phyloP scores from a whole-genome alignment of 2,797 vertebrate genomes.

The Hydrolagus colliei region DNA sequence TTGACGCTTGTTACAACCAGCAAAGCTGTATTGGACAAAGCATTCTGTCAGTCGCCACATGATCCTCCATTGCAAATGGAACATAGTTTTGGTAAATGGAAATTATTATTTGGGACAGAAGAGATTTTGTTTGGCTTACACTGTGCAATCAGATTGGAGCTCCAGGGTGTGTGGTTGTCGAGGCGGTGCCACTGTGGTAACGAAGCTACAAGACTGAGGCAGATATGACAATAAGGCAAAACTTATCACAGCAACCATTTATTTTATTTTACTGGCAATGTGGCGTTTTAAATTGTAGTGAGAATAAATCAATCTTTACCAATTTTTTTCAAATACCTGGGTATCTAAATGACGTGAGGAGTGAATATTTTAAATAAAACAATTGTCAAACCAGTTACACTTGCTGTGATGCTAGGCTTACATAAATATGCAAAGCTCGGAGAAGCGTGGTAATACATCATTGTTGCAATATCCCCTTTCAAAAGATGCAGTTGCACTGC shows the following conservation, averaged over 20 bases:
- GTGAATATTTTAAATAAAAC: neutral
- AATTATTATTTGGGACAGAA: slow-evolving; percentile 51
- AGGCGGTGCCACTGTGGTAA: slow-evolving; percentile 39
- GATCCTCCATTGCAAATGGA: slow-evolving; percentile 53
- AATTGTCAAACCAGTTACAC: neutral
- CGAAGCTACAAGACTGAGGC: slow-evolving; percentile 57
- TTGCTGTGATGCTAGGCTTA: neutral
- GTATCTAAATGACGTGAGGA: neutral
- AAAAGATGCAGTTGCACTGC: neutral
- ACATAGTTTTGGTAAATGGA: slow-evolving; percentile 42
- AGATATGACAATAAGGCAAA: slow-evolving; percentile 51
- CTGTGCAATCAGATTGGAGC: slow-evolving; percentile 53
- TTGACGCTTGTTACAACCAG: slow-evolving; percentile 95
- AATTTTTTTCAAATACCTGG: neutral
- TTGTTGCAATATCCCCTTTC: neutral
- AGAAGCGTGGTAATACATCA: neutral
- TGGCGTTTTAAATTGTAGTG: slow-evolving; percentile 46
- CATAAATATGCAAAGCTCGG: neutral
- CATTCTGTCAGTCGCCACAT: slow-evolving; percentile 79
- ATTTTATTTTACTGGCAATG: slow-evolving; percentile 56
- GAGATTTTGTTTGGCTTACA: slow-evolving; percentile 67
- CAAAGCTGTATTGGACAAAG: slow-evolving; percentile 84
- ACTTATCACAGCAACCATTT: slow-evolving; percentile 50
- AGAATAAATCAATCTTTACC: neutral
- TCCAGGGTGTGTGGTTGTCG: slow-evolving; percentile 34